These are phyloP conservation scores for Macropis europaea DNA, from an alignment of 2,888 invertebrate genomes.

Conservation along the genomic window DNA sequence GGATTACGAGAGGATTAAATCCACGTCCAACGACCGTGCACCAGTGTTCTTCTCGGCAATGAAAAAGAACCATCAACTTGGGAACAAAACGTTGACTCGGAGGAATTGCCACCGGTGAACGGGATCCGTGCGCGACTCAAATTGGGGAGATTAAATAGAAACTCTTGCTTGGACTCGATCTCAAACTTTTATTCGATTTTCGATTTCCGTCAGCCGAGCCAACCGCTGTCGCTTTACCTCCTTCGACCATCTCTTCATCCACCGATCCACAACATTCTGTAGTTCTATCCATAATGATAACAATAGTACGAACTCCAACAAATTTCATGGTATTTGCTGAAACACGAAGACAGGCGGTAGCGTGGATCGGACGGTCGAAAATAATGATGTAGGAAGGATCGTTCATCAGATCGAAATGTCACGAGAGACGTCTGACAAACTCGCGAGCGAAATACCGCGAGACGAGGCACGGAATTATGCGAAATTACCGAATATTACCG, in stretches of 20 bases:
- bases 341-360: constrained; percentile 18
- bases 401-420: constrained; percentile 35
- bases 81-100: constrained; percentile 36
- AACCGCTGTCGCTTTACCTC: too few relatives aligned
- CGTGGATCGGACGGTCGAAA: constrained; percentile 24
- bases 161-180: too few relatives aligned
- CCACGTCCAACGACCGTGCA: constrained; percentile 23
- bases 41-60: constrained; percentile 4
- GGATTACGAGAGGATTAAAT: constrained; percentile 56
- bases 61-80: constrained; percentile 27
- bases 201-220: too few relatives aligned
- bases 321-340: neutral
- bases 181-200: too few relatives aligned
- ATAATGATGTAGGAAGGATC: constrained; percentile 32
- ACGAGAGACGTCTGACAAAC: constrained; percentile 41
- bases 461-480: constrained; percentile 70
- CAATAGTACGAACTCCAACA: too few relatives aligned
- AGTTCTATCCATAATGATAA: too few relatives aligned
- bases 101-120: constrained; percentile 17
- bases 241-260: too few relatives aligned
- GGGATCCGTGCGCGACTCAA: too few relatives aligned
- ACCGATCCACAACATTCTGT: too few relatives aligned
- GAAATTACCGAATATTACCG: constrained; percentile 73
- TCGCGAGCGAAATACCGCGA: constrained; percentile 57
- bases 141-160: too few relatives aligned